phyloP scores from a whole-genome alignment of 1,140 invertebrate species.

The Glomeris maerens region DNA sequence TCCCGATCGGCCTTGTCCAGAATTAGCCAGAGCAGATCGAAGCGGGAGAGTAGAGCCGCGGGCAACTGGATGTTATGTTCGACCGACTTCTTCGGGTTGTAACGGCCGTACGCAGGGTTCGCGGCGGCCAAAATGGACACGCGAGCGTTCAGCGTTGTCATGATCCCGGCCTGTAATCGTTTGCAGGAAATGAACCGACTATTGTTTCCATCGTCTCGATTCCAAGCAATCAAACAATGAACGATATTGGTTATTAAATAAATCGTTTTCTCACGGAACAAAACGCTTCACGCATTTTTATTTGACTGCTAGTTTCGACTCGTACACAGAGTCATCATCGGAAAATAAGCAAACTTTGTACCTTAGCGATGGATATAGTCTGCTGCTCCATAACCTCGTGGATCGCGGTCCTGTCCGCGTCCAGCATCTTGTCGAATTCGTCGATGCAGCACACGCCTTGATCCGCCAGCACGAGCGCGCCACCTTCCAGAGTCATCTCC shows the following conservation, averaged over 20 bases:
- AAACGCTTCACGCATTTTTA: no score
- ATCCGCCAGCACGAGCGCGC: conserved; percentile 94
- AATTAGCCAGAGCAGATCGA: conserved; percentile 95
- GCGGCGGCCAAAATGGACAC: conserved; percentile 96
- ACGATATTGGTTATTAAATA: background rate
- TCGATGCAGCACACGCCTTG: conserved; percentile 97
- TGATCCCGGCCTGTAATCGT: conserved; percentile 93
- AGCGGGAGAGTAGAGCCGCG: conserved; percentile 92
- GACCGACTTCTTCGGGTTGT: conserved; percentile 86
- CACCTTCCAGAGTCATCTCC: conserved; percentile 94
- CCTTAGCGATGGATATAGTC: conserved; percentile 98
- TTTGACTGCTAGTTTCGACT: no score
- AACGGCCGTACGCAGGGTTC: conserved; percentile 95
- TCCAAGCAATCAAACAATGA: background rate
- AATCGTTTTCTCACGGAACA: no score
- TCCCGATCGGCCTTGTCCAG: conserved; percentile 86
- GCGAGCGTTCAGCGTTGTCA: conserved; percentile 92
- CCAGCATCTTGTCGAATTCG: conserved; percentile 99
- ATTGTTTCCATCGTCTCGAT: conserved; percentile 1
- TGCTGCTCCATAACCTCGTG: conserved; percentile 99
- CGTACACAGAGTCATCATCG: no score
- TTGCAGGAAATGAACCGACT: conserved; percentile 21
- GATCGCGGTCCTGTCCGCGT: conserved; percentile 87
- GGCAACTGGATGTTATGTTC: conserved; percentile 97
- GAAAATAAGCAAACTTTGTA: conserved; percentile 23